Evolutionary conservation across 2,797 vertebrate genomes (phyloP).

Genomic region (Alosa sapidissima): DNA sequence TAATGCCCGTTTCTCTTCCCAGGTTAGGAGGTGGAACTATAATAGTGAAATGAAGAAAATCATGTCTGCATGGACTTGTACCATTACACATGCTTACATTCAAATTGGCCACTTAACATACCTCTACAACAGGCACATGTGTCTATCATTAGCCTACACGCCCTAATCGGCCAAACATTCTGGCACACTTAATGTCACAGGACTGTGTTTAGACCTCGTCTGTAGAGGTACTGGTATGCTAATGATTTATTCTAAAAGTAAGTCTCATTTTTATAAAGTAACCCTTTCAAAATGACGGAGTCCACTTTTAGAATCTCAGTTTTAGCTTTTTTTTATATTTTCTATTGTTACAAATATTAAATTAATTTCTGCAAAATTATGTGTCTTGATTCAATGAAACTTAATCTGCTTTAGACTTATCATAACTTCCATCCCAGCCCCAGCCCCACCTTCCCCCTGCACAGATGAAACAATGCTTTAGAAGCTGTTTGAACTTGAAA

Average conservation of each 20-base stretch:
- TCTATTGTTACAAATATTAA: not conserved
- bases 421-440: not conserved
- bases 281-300: not conserved
- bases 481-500: conserved; percentile 65
- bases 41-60: not conserved
- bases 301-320: not conserved
- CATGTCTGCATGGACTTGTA: conserved; percentile 21
- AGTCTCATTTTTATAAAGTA: not conserved
- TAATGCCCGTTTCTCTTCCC: not conserved
- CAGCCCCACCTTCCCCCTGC: not conserved
- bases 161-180: conserved; percentile 79
- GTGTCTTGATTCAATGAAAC: not conserved
- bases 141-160: conserved; percentile 75
- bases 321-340: not conserved
- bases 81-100: conserved; percentile 76
- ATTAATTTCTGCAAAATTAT: not conserved
- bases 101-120: conserved; percentile 80
- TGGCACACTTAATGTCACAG: conserved; percentile 69
- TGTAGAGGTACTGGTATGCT: conserved; percentile 63
- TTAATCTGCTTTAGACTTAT: not conserved
- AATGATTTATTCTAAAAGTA: conserved; percentile 68
- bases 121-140: conserved; percentile 76
- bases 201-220: conserved; percentile 67
- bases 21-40: not conserved
- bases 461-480: conserved; percentile 25